These are phyloP conservation scores for Rhabdophis nuchalis DNA, from an alignment of 2,797 vertebrate genomes.

Conservation along the genomic window DNA sequence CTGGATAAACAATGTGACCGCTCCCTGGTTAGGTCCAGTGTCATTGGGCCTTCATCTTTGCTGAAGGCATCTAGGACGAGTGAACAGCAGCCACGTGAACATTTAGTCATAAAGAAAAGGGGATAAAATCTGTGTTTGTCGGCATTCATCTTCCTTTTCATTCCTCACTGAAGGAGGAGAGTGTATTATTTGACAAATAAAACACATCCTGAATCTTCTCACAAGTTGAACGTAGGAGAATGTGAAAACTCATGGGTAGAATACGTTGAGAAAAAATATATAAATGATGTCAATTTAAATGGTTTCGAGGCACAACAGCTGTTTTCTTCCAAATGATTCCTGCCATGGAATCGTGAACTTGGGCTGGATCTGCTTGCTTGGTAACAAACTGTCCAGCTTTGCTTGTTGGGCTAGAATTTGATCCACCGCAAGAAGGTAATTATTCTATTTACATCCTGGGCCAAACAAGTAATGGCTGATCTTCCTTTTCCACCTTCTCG, in stretches of 20 bases:
- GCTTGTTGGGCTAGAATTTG: neutral
- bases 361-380: neutral
- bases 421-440: neutral
- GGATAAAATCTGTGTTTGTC: neutral
- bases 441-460: neutral
- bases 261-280: neutral
- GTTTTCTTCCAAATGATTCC: neutral
- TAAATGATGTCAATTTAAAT: neutral
- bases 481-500: neutral
- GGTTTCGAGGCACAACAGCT: neutral
- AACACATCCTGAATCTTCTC: neutral
- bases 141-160: neutral
- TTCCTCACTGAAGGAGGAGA: neutral
- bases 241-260: neutral
- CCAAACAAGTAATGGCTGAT: neutral
- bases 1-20: neutral
- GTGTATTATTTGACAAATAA: neutral
- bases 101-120: neutral
- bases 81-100: neutral
- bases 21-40: neutral
- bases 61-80: neutral
- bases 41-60: neutral
- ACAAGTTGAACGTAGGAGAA: neutral
- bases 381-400: neutral
- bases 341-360: neutral